Evolutionary conservation across 2,113 vertebrate species (phyloP), one percentile per base, ranked within the genome.

Genomic region (Nothobranchius kuhntae): DNA sequence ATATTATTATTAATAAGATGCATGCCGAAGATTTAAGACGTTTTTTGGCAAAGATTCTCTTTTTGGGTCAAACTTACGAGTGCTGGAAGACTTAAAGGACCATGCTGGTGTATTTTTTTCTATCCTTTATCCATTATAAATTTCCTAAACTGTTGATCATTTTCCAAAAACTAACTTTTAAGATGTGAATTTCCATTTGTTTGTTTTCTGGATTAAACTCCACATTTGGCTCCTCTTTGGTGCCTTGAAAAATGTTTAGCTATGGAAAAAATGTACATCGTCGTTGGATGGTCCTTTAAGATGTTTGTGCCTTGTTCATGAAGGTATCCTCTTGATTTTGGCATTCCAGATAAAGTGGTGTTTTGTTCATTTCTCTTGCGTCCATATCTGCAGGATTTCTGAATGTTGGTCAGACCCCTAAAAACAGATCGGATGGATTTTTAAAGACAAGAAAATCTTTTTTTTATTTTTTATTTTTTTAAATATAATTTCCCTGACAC

Each of bases 241-340:
- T 55, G 53, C 42, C 73, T 74, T 74, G 65, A 47, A 73, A 63
- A 54, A 63, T 26, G 1, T 1, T 52, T 53, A 38, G 50, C 42
- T 53, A 21, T 38, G 35, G 58, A 17, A 77, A 67, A 72, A 63
- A 81, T 73, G 53, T 70, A 51, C 68, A 68, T 64, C 40, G 55
- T 70, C 51, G 57, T 57, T n/a, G 7, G 48, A 30, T 13, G 74
- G 64, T 70, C 64, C 63, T 67, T 62, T 55, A 61, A 87, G 76
- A 56, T 73, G 73, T 78, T 71, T 80, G 84, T 87, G 86, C 81
- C 87, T 88, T 89, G 81, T 78, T 80, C 63, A 62, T 58, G 38
- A 66, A 78, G 83, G 80, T 73, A 47, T 72, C 48, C 51, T 13
- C 8, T 50, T 42, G 75, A 56, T 68, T 61, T 68, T 44, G 8